Percentiles rank a stretch among this genome's conserved stretches.
Evolutionary conservation across 2,888 invertebrate species (phyloP).

Genomic region (Leucozona laternaria): DNA sequence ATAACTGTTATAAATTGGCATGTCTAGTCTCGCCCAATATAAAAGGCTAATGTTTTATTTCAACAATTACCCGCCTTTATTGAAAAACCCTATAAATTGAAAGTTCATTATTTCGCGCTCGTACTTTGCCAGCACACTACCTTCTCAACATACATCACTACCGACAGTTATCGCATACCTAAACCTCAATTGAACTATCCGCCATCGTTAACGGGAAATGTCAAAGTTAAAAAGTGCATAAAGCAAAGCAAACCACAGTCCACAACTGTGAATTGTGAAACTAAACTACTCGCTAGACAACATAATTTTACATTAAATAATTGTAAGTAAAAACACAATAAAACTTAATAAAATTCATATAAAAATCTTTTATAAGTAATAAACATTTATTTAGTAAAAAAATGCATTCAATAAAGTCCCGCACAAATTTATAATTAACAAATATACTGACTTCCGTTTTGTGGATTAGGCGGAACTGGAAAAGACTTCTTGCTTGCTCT

Average conservation of each 20-base stretch:
- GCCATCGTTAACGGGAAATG: slow-evolving; percentile 72
- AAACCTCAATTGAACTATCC: slow-evolving; percentile 29
- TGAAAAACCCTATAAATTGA: too few relatives aligned
- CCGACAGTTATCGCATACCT: slow-evolving; percentile 29
- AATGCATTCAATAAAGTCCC: slow-evolving; percentile 2
- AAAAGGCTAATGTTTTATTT: too few relatives aligned
- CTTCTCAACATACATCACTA: neutral
- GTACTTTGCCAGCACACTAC: neutral
- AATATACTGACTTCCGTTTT: slow-evolving; percentile 78
- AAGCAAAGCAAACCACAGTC: slow-evolving; percentile 35
- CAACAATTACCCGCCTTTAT: too few relatives aligned
- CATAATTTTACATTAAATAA: slow-evolving; percentile 34
- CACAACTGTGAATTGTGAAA: slow-evolving; percentile 29
- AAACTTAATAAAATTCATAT: slow-evolving; percentile 22
- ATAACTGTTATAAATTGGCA: too few relatives aligned
- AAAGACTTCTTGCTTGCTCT: slow-evolving; percentile 66
- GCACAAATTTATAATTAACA: slow-evolving; percentile 76
- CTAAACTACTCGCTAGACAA: slow-evolving; percentile 33
- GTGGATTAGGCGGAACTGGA: slow-evolving; percentile 77
- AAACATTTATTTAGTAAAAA: slow-evolving; percentile 20
- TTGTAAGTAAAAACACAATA: slow-evolving; percentile 41
- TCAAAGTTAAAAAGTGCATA: slow-evolving; percentile 60
- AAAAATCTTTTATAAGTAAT: slow-evolving; percentile 10
- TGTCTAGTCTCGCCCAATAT: too few relatives aligned
- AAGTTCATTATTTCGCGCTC: neutral